These are phyloP conservation scores for Takifugu flavidus DNA, from an alignment of 2,113 vertebrate species.

Conservation along the genomic window DNA sequence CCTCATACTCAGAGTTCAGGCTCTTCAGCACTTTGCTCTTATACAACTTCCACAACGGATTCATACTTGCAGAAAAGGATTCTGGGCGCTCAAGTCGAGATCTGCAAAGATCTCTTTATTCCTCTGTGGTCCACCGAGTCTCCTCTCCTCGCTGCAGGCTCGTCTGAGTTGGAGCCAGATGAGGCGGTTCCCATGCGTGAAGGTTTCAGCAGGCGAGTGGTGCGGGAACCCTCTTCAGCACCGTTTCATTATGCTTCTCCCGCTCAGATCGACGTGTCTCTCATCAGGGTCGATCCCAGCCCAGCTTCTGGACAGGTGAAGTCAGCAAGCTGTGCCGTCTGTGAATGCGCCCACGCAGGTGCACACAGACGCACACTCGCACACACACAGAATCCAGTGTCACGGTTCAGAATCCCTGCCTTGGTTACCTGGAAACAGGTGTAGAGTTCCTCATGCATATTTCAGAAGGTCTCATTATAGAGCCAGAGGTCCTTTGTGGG, in stretches of 20 bases:
- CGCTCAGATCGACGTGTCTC: constrained; percentile 11
- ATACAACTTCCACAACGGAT: constrained; percentile 77
- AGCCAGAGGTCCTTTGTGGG: constrained; percentile 67
- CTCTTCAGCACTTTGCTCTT: constrained; percentile 81
- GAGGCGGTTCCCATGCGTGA: constrained; percentile 40
- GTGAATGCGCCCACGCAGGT: constrained; percentile 24
- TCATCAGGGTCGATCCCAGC: constrained; percentile 20
- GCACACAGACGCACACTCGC: constrained; percentile 16
- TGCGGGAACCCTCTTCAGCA: constrained; percentile 14
- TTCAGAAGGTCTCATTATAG: constrained; percentile 69
- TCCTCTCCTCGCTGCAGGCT: constrained; percentile 35
- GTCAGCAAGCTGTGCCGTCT: constrained; percentile 34
- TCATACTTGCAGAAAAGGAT: constrained; percentile 62
- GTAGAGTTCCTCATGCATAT: constrained; percentile 79
- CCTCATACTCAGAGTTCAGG: constrained; percentile 72
- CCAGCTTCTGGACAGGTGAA: constrained; percentile 45
- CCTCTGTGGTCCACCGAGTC: constrained; percentile 27
- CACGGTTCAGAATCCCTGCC: constrained; percentile 63
- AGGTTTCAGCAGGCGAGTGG: constrained; percentile 5
- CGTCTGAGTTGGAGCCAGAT: constrained; percentile 30
- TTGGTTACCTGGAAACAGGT: constrained; percentile 82
- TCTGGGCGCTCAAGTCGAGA: constrained; percentile 28
- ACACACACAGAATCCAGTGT: constrained; percentile 39
- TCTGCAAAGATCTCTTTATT: constrained; percentile 28
- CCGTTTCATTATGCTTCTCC: constrained; percentile 38